A percentile compares a stretch with the other conserved stretches of the same genome.
phyloP scores from a whole-genome alignment of 1,140 invertebrate genomes.

The Metopolophium dirhodum region DNA sequence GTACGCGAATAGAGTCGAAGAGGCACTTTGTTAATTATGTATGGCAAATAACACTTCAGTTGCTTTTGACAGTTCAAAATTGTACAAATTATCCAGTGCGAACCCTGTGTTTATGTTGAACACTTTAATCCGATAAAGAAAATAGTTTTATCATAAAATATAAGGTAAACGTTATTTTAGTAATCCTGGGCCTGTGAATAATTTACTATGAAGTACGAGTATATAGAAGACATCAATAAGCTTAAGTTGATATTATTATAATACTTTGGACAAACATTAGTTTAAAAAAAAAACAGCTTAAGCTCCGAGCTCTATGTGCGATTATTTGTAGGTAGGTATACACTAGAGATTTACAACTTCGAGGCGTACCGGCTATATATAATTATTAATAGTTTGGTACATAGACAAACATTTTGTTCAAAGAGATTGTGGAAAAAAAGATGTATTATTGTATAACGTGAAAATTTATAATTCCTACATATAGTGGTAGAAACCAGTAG shows the following conservation, averaged over 20 bases:
- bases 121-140: background rate
- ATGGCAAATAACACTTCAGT: background rate
- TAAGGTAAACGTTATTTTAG: slow-evolving; percentile 7
- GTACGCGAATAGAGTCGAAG: background rate
- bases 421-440: background rate
- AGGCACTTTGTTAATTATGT: background rate
- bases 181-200: background rate
- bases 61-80: background rate
- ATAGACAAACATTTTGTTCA: background rate
- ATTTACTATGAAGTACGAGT: background rate
- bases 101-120: background rate
- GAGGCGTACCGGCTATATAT: too few species aligned
- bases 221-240: background rate
- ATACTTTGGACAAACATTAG: background rate
- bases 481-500: background rate
- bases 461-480: background rate
- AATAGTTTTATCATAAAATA: background rate
- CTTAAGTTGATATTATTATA: background rate
- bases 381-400: background rate
- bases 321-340: background rate
- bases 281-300: background rate
- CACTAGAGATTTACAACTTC: too few species aligned
- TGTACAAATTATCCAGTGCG: background rate
- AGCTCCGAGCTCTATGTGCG: background rate
- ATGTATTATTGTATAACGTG: background rate